Base-by-base conservation (phyloP, 1,140 invertebrate genomes). In the Drosophila leontia region DNA sequence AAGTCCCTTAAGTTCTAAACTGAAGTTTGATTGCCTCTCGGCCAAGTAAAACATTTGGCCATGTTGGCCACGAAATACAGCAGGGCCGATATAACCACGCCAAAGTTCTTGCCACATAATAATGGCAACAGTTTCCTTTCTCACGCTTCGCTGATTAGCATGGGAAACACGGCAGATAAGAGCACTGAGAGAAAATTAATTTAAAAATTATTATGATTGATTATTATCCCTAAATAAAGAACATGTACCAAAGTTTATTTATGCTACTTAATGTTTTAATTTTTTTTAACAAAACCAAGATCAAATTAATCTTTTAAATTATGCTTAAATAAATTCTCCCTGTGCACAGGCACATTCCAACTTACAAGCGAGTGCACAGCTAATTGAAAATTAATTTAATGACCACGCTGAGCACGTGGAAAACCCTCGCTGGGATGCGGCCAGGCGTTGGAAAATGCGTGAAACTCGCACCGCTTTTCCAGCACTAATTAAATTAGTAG, bases 301-400 rank as follows among this genome's bases (percentile, higher is more conserved):
- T 26, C 1, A 48, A 15, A 26, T 8, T 3, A 4, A 26, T 50
- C 13, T 26, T n/a, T 53, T 35, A 15, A 26, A 5, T 5, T 26
- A 6, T 26, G 26, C 6, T 19, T 1, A 8, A 13, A 45, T 32
- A 8, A 11, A 32, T 59, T 26, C 9, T 62, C 8, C 5, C 15
- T 35, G 57, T 65, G 34, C 29, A 39, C 23, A 3, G 32, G 6
- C 58, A 47, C 58, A 47, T 63, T 45, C 26, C 13, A n/a, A 7
- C 39, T 45, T 19, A 13, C 53, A 44, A 42, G 41, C 68, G 35
- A 61, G 57, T 62, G 77, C 37, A n/a, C 37, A 61, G 58, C 80
- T 87, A 86, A 86, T 87, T 86, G 59, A 79, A 82, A 76, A 71
- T 63, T 80, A 62, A 86, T 80, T 82, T 64, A 65, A 69, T 68